phyloP scores from a whole-genome alignment of 2,888 invertebrate species.

The Acleris laterana region DNA sequence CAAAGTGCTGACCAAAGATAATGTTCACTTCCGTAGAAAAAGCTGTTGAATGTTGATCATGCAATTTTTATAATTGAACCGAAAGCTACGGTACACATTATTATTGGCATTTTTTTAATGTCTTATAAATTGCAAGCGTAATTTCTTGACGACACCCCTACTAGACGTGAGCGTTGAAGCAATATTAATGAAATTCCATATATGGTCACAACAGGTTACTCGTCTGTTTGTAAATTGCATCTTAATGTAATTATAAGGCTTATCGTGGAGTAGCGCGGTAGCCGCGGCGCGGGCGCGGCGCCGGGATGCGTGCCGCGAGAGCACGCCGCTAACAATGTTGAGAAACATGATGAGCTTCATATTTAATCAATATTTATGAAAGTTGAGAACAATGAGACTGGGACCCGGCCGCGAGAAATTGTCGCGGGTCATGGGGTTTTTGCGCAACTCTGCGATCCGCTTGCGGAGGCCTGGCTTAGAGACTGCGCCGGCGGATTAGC shows the following conservation, averaged over 20 bases:
- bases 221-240: constrained; percentile 55
- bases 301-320: constrained; percentile 40
- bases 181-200: constrained; percentile 67
- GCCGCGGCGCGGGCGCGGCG: constrained; percentile 39
- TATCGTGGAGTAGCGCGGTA: constrained; percentile 55
- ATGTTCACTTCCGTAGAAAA: background rate
- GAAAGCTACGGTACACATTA: background rate
- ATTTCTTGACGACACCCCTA: constrained; percentile 52
- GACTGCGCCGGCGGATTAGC: constrained; percentile 40
- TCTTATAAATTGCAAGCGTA: constrained; percentile 49
- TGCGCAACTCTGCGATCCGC: constrained; percentile 54
- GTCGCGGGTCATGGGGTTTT: constrained; percentile 61
- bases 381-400: constrained; percentile 76
- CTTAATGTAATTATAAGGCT: constrained; percentile 63
- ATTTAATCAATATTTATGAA: constrained; percentile 72
- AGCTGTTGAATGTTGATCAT: constrained; percentile 11
- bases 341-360: constrained; percentile 62
- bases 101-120: constrained; percentile 5
- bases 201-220: constrained; percentile 63
- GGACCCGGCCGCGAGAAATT: constrained; percentile 66
- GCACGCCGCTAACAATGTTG: constrained; percentile 73
- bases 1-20: background rate
- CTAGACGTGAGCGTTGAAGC: constrained; percentile 51
- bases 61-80: constrained; percentile 15
- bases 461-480: constrained; percentile 39